phyloP scores from a whole-genome alignment of 1,140 invertebrate genomes.

The Sycobia sp. region DNA sequence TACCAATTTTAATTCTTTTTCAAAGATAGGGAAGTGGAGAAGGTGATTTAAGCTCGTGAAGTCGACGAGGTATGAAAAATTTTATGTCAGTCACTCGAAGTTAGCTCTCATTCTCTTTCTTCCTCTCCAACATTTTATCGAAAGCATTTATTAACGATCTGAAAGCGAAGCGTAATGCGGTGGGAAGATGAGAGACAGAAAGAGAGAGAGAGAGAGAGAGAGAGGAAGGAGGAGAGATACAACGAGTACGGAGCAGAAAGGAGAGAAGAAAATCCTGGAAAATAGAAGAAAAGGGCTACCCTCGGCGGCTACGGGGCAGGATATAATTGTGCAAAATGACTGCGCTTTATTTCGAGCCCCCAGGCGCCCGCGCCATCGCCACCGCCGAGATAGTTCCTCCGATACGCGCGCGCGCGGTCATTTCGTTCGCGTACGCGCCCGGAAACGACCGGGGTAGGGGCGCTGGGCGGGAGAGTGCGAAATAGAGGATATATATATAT shows the following conservation, averaged over 20 bases:
- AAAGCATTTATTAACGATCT: conserved; percentile 19
- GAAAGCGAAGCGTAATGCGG: conserved; percentile 1
- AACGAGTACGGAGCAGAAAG: too few species aligned
- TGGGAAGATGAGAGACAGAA: not conserved
- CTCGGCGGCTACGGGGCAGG: conserved; percentile 33
- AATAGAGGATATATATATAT: too few species aligned
- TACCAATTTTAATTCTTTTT: too few species aligned
- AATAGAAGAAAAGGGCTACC: conserved; percentile 13
- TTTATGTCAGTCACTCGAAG: not conserved
- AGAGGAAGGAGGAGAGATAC: not conserved
- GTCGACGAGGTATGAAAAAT: not conserved
- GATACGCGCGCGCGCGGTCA: too few species aligned
- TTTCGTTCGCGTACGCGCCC: too few species aligned
- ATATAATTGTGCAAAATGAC: conserved; percentile 49
- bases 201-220: conserved; percentile 20
- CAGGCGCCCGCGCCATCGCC: too few species aligned
- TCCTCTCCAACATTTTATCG: not conserved
- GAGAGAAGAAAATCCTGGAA: too few species aligned
- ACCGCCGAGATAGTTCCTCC: conserved; percentile 13
- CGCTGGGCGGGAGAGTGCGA: too few species aligned
- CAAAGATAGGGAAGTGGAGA: too few species aligned
- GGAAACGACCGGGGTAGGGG: too few species aligned
- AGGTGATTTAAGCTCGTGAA: not conserved
- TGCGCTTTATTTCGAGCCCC: conserved; percentile 43
- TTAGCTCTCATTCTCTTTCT: not conserved